phyloP scores from a whole-genome alignment of 2,113 vertebrate genomes.

The Sander vitreus region DNA sequence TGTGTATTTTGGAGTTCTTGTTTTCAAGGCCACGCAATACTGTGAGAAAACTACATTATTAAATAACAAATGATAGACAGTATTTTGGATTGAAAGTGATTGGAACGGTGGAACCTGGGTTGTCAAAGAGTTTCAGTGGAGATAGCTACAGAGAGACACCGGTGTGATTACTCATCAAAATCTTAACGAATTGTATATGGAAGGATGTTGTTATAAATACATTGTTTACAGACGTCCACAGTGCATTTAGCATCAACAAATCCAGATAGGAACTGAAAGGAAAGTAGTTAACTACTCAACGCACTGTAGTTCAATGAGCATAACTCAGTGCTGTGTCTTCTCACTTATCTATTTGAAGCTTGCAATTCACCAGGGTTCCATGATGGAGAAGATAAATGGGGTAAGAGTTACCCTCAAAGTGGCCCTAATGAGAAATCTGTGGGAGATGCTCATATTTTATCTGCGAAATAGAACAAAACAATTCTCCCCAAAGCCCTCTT shows the following conservation, averaged over 20 bases:
- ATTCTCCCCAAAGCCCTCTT: constrained; percentile 82
- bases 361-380: constrained; percentile 70
- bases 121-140: constrained; percentile 30
- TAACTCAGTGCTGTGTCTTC: constrained; percentile 60
- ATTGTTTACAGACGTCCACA: constrained; percentile 38
- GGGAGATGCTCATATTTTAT: constrained; percentile 83
- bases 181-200: constrained; percentile 39
- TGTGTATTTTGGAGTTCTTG: constrained; percentile 13
- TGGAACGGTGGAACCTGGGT: not conserved
- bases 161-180: constrained; percentile 43
- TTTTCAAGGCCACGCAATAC: constrained; percentile 14
- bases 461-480: constrained; percentile 80
- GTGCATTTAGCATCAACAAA: constrained; percentile 28
- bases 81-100: constrained; percentile 35
- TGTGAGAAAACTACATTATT: constrained; percentile 28
- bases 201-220: constrained; percentile 29
- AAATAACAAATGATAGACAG: constrained; percentile 29
- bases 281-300: constrained; percentile 62
- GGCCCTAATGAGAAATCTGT: constrained; percentile 82
- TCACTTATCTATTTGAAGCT: constrained; percentile 65
- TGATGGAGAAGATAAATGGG: constrained; percentile 78
- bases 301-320: constrained; percentile 51
- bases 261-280: constrained; percentile 51
- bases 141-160: constrained; percentile 16
- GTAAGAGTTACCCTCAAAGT: constrained; percentile 77